phyloP scores from a whole-genome alignment of 2,888 invertebrate species.

The Dromius quadrimaculatus region DNA sequence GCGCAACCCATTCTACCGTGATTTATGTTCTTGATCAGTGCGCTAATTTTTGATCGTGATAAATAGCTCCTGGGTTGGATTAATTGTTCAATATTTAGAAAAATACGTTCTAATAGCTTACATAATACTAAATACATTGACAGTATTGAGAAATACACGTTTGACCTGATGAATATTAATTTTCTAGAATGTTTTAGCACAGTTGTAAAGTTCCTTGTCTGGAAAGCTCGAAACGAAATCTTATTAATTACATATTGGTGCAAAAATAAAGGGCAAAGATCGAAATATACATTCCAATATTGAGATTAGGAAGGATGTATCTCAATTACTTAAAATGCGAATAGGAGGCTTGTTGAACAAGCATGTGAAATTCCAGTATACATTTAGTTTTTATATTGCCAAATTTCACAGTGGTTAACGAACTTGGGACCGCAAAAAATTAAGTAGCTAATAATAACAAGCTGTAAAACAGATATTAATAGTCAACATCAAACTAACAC shows the following conservation, averaged over 20 bases:
- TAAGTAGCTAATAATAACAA: constrained; percentile 33
- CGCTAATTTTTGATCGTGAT: constrained; percentile 44
- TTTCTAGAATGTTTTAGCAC: constrained; percentile 10
- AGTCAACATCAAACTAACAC: background rate
- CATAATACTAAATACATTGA: constrained; percentile 38
- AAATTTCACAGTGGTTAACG: constrained; percentile 27
- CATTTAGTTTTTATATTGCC: constrained; percentile 25
- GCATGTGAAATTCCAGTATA: constrained; percentile 16
- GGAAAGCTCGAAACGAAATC: background rate
- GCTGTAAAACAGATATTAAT: constrained; percentile 34
- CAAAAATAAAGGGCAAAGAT: too few species aligned
- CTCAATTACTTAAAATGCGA: constrained; percentile 1
- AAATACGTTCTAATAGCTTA: constrained; percentile 35
- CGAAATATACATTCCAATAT: too few species aligned
- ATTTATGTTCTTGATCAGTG: constrained; percentile 36
- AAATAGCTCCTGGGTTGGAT: constrained; percentile 38
- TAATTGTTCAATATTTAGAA: constrained; percentile 50
- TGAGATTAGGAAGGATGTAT: too few species aligned
- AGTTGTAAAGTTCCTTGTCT: background rate
- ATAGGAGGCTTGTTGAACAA: background rate
- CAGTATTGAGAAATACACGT: constrained; percentile 31
- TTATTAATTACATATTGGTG: constrained; percentile 13
- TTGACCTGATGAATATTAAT: constrained; percentile 17
- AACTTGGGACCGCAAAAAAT: constrained; percentile 26
- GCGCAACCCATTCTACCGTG: constrained; percentile 16